A percentile compares a stretch with the other conserved stretches of the same genome.
Evolutionary conservation across 2,113 vertebrate species (phyloP).

Genomic region (Myrmophylax atrothorax): DNA sequence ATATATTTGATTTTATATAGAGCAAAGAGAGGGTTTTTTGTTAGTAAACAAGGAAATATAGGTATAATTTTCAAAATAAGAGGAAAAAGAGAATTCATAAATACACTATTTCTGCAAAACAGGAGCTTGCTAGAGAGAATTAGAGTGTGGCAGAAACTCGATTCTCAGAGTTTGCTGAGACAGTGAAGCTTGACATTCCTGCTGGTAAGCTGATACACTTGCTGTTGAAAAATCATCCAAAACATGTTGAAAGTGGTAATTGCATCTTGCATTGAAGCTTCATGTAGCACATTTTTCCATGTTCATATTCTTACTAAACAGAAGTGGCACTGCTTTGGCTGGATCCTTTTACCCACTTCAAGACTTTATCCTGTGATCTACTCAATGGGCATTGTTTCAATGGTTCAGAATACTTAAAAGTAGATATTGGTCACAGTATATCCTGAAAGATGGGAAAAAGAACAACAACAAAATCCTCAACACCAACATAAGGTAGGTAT

Average conservation of each 20-base stretch:
- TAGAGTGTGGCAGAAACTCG: neutral
- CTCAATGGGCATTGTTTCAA: neutral
- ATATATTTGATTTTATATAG: neutral
- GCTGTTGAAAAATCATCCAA: neutral
- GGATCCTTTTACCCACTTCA: neutral
- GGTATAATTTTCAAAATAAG: neutral
- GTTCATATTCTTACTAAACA: neutral
- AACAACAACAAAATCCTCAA: neutral
- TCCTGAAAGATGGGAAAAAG: neutral
- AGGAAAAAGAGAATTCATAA: neutral
- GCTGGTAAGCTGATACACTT: neutral
- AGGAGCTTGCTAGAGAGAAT: neutral
- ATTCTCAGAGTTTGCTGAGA: neutral
- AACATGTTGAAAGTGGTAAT: neutral
- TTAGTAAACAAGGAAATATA: neutral
- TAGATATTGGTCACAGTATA: neutral
- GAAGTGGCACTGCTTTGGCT: neutral
- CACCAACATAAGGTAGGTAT: neutral
- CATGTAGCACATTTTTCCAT: neutral
- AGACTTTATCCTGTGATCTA: neutral
- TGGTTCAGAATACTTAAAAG: neutral
- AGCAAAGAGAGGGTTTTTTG: neutral
- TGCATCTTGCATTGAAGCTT: neutral
- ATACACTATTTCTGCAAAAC: neutral
- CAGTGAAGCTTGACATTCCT: neutral